Conservation (phyloP, 2,888 invertebrate species). For the Drosophila parthenogenetica region DNA sequence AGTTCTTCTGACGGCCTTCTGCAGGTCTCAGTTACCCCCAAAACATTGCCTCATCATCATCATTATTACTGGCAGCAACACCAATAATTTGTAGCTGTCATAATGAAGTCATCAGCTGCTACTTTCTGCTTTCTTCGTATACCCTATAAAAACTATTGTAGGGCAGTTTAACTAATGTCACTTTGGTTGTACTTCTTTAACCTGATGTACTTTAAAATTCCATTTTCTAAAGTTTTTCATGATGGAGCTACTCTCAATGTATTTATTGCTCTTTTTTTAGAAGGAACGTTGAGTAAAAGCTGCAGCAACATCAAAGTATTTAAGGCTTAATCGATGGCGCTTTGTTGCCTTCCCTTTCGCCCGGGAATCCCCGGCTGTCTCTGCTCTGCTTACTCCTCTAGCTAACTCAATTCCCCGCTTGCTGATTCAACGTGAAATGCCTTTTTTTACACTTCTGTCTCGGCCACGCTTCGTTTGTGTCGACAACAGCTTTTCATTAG, state of each 20-base stretch:
- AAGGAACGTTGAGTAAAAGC: conserved; percentile 6
- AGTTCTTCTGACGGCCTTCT: conserved; percentile 53
- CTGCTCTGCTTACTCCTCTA: background rate
- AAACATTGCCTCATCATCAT: conserved; percentile 49
- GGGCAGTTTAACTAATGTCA: background rate
- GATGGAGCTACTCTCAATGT: background rate
- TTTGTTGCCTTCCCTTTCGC: conserved; percentile 41
- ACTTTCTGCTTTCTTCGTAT: conserved; percentile 24
- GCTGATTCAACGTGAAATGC: conserved; percentile 41
- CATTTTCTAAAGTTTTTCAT: conserved; percentile 46
- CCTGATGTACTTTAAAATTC: background rate
- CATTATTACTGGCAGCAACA: conserved; percentile 49
- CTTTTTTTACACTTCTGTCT: conserved; percentile 59
- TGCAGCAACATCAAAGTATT: conserved; percentile 54
- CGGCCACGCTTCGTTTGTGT: conserved; percentile 75
- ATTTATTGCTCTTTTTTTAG: no score
- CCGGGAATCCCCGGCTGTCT: background rate
- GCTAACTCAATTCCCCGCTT: conserved; percentile 51
- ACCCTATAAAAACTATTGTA: conserved; percentile 22
- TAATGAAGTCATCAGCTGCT: conserved; percentile 62
- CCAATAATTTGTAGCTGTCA: conserved; percentile 59
- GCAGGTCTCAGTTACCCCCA: conserved; percentile 47
- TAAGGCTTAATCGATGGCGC: conserved; percentile 76
- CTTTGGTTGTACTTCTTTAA: background rate
- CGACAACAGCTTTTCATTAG: conserved; percentile 80